Base-by-base conservation (phyloP, 2,113 vertebrate genomes). In the Leptodactylus fuscus region DNA sequence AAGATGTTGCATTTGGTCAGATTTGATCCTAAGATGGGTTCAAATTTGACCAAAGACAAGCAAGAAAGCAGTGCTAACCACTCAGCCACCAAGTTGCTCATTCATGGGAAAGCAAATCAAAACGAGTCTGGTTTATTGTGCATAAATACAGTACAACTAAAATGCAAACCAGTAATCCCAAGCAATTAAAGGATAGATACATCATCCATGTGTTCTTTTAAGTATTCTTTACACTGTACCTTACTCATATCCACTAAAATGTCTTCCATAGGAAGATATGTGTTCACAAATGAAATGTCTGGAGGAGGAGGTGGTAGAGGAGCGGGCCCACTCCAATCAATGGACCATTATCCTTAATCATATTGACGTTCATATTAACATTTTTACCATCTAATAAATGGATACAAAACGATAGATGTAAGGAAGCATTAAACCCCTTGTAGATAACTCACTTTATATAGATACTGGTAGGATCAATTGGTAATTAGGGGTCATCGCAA, bases 401-500 rank as follows among this genome's bases (percentile, higher is more conserved):
- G 76, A 86, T 86, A 86, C 77, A 86, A 58, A 86, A 86, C 49
- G 84, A 86, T 69, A 86, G 62, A 81, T 86, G 84, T 86, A 81
- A 86, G 84, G 62, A 86, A 49, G 77, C 84, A 86, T 86, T 86
- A 86, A 81, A 86, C 84, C 84, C 81, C 84, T 86, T 81, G 84
- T 86, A 80, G 84, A 86, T 86, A 81, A 86, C 67, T 86, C 84
- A 86, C 84, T 86, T 86, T 86, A 86, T 86, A 86, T 81, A 86
- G 84, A 86, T 81, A 86, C 84, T 86, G 84, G 84, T 77, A 81
- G 84, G 84, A 86, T 86, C 84, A 86, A 86, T 86, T 71, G 76
- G 76, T 86, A 86, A 86, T 86, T 86, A 86, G 76, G 84, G 84
- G 84, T 80, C 84, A 86, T 70, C n/a, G 58, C 75, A 85, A 85